A percentile compares a stretch with the other conserved stretches of the same genome.
Conservation (phyloP, 2,888 invertebrate species). For the Agonum fuliginosum region DNA sequence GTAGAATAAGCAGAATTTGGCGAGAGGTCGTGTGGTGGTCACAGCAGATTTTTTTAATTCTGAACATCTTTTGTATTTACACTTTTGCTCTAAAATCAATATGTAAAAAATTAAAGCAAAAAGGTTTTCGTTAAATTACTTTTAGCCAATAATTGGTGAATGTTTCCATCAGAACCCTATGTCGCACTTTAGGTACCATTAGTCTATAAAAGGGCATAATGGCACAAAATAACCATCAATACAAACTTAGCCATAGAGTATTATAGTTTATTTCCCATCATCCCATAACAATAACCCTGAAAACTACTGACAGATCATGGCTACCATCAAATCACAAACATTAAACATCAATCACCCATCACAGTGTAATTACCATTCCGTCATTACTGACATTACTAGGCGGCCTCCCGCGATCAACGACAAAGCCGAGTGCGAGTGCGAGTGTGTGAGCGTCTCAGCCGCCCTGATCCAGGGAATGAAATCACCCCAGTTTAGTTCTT, state of each 20-base stretch:
- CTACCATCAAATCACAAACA: neutral
- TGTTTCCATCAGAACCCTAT: too few species aligned
- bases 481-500: conserved; percentile 34
- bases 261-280: neutral
- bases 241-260: neutral
- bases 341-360: neutral
- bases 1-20: too few species aligned
- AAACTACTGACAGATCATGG: neutral
- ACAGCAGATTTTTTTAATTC: too few species aligned
- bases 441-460: neutral
- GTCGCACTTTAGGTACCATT: too few species aligned
- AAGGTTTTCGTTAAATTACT: too few species aligned
- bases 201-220: neutral
- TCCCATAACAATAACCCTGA: neutral
- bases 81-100: too few species aligned
- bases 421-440: conserved; percentile 24
- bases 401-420: conserved; percentile 22
- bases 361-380: neutral
- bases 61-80: too few species aligned
- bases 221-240: neutral
- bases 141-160: too few species aligned
- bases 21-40: too few species aligned
- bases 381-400: neutral
- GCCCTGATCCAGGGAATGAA: conserved; percentile 32
- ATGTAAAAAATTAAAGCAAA: too few species aligned